Base-by-base conservation (phyloP, 1,140 invertebrate genomes). In the Scylla paramamosain region DNA sequence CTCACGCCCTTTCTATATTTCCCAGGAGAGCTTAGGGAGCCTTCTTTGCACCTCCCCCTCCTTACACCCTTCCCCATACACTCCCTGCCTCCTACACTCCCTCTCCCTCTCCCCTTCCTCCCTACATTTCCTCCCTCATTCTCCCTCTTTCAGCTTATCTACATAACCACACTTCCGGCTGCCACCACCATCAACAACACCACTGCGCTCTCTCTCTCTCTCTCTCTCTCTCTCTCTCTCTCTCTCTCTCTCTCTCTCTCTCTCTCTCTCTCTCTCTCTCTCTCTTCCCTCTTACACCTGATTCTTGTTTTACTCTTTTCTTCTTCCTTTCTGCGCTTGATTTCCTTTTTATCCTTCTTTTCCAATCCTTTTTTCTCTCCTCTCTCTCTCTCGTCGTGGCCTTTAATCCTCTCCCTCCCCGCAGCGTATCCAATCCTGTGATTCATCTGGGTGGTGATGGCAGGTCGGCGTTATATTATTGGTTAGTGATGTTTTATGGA, bases 1-100 rank as follows among this genome's bases (percentile, higher is more conserved):
- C 89, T 91, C 89, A 2, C 89, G 31, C 89, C n/a, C 89, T 16
- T 91, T 0, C 48, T 59, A 46, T 31, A 91, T 91, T 91, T 91
- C 89, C 89, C 89, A 14, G 89, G 89, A 67, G 89, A 31, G 89
- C 48, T 91, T 91, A 67, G 67, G 67, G 20, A 3, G 1, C 39
- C 67, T 25, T 77, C 67, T 8, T n/a, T n/a, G 6, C 16, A 48
- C 10, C n/a, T 20, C 48, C 25, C 84, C 31, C 84, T 25, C 83
- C 52, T 14, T 59, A 12, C 52, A 4, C 10, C 16, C 16, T 59
- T 8, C 52, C 52, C 16, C 52, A 4, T 48, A 7, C 46, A 48
- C 46, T 48, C 84, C 28, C 84, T 20, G 7, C 46, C 59, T 10
- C 20, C 59, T 67, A n/a, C n/a, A n/a, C n/a, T 20, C 20, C 10